Evolutionary conservation across 2,113 vertebrate genomes (phyloP), one percentile per base, ranked within the genome.

Genomic region (Todiramphus saurophagus): DNA sequence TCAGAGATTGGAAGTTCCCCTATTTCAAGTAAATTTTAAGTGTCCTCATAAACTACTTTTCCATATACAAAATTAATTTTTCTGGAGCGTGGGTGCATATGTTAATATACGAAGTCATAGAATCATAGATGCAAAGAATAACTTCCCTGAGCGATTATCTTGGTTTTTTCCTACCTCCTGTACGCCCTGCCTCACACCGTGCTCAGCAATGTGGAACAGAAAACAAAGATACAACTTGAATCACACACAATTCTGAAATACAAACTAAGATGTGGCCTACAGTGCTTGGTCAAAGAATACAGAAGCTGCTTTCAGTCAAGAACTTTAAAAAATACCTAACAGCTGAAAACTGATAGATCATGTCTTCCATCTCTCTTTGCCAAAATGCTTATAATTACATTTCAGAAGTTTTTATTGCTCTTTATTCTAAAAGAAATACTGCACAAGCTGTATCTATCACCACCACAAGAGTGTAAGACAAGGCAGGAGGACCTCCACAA

Each of bases 21-120:
- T 78, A 84, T 69, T 94, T 94, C 77, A 96, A 91, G 83, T 59
- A 85, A 94, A 84, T 85, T 94, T 89, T 85, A 95, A 97, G 70
- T 51, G 74, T 94, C 37, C 74, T 93, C 70, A 69, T 27, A 83
- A 76, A 76, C 11, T 79, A 37, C 62, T 68, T 80, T 93, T 92
- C 92, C 83, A 64, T 68, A 74, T 8, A 78, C 13, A 73, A 79
- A 93, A 89, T 89, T 87, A 93, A 94, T 27, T 53, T 53, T 9
- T 28, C 51, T 53, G 51, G 51, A 53, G 51, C 28, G 51, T 53
- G 51, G 27, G 51, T 53, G 51, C 85, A 89, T 81, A 93, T 58
- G 74, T 92, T 73, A 48, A 87, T 43, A 62, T 43, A 83, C 63
- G 77, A 91, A 53, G 27, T 16, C 27, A 24, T 50, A 50, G 21